Evolutionary conservation across 2,888 invertebrate genomes (phyloP), one percentile per base, ranked within the genome.

Genomic region (Synergus japonicus): DNA sequence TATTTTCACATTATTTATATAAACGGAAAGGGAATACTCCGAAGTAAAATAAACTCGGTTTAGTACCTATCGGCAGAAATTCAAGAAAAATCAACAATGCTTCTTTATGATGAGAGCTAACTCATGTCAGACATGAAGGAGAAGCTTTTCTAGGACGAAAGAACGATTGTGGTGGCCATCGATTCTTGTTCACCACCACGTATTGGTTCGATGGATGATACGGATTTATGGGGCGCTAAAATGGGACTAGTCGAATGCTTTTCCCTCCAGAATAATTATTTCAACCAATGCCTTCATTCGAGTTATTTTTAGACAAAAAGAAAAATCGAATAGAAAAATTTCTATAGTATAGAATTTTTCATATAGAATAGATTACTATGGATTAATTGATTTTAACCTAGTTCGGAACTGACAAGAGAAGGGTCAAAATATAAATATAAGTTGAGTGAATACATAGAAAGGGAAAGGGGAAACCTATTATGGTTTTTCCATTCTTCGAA

Each of bases 151-250:
- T 82, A 78, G 83, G 78, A 79, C 80, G 80, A 81, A 80, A 81
- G 80, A 82, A 82, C 81, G 79, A 82, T 81, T 82, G 80, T 78
- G 79, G 79, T 67, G 76, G 79, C 78, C 63, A 81, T 79, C 78
- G 79, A 82, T 82, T 82, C 69, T 80, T 77, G 65, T 77, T 76
- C 60, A 60, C 54, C 64, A 60, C 22, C 43, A 37, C 66, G 69
- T 10, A n/a, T 76, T 60, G 29, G 64, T 43, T 66, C 66, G 81
- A 81, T 79, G 65, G 41, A 29, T 49, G 76, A 77, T 64, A 65
- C 13, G 67, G 79, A 82, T 80, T 78, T 78, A 82, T 60, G 78
- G 60, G 37, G 29, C 37, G 15, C 37, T 63, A 64, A 79, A 79
- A 83, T 65, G 22, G 54, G 77, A 64, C 46, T 69, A 73, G 13